These are phyloP conservation scores for Merops nubicus DNA, from an alignment of 2,113 vertebrate genomes.

Conservation along the genomic window DNA sequence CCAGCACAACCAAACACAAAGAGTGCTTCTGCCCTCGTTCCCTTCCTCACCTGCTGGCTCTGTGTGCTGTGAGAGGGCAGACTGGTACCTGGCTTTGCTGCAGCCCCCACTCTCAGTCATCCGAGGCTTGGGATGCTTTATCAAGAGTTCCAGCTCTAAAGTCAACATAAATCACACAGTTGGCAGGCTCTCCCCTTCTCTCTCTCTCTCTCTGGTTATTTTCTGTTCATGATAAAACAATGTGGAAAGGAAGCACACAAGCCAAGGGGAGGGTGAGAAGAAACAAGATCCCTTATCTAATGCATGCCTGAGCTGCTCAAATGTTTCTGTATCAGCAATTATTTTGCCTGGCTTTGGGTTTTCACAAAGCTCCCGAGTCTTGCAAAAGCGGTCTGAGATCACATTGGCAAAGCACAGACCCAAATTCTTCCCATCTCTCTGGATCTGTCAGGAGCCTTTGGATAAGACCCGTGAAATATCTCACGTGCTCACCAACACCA, in stretches of 20 bases:
- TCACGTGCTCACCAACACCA: accelerated
- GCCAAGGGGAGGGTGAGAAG: constrained; percentile 53
- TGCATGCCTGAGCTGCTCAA: constrained; percentile 38
- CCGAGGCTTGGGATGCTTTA: not conserved
- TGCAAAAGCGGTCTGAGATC: not conserved
- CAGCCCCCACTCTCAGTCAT: not conserved
- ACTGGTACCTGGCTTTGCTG: not conserved
- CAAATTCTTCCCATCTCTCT: not conserved
- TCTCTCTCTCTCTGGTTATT: constrained; percentile 41
- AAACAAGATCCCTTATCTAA: constrained; percentile 59
- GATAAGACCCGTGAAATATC: not conserved
- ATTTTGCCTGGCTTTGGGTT: constrained; percentile 56
- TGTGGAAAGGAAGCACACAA: constrained; percentile 49
- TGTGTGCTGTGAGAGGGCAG: accelerated
- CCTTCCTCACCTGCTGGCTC: not conserved
- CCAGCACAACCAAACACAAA: not conserved
- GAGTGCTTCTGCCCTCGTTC: not conserved
- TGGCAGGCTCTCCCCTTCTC: constrained; percentile 40
- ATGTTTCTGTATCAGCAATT: constrained; percentile 54
- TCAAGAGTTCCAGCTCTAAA: not conserved
- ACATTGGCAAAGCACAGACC: not conserved
- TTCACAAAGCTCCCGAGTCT: constrained; percentile 41
- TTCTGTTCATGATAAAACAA: constrained; percentile 59
- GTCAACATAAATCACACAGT: constrained; percentile 14
- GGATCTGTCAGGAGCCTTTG: not conserved